Conservation (phyloP, 2,113 vertebrate genomes). For the Lophius piscatorius region DNA sequence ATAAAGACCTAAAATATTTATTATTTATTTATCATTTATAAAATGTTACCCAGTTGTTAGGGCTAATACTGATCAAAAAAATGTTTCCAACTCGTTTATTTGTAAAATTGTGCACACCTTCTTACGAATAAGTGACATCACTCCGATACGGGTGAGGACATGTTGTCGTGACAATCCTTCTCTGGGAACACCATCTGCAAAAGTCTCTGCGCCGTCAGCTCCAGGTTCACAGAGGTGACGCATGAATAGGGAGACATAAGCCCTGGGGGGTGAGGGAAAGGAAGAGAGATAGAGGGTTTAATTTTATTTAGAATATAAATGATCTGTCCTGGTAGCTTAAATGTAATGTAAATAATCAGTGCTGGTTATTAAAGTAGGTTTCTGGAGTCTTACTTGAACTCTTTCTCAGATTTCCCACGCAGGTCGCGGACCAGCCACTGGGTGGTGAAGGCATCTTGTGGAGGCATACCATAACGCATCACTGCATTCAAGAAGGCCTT, state of each 20-base stretch:
- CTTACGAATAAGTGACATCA: constrained; percentile 98
- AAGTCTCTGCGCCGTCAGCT: constrained; percentile 95
- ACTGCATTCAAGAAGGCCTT: constrained; percentile 99
- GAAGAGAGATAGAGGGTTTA: neutral
- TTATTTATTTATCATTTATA: no score
- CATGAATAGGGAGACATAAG: constrained; percentile 97
- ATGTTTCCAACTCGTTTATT: no score
- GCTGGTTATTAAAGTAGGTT: no score
- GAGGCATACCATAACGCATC: constrained; percentile 99
- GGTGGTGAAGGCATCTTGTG: constrained; percentile 96
- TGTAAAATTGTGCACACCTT: no score
- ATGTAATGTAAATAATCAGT: no score
- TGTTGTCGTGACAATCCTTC: constrained; percentile 97
- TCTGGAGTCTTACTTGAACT: constrained; percentile 87
- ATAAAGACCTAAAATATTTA: no score
- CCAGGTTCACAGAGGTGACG: constrained; percentile 96
- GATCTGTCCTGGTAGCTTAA: no score
- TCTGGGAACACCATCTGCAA: constrained; percentile 95
- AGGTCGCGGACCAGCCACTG: constrained; percentile 97
- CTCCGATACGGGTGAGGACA: constrained; percentile 95
- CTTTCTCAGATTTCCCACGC: constrained; percentile 96
- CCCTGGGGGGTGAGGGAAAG: constrained; percentile 71
- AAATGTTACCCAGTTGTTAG: no score
- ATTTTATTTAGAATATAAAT: no score
- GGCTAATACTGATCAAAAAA: no score